Conservation (phyloP, 2,113 vertebrate species). For the Halcyon senegalensis region DNA sequence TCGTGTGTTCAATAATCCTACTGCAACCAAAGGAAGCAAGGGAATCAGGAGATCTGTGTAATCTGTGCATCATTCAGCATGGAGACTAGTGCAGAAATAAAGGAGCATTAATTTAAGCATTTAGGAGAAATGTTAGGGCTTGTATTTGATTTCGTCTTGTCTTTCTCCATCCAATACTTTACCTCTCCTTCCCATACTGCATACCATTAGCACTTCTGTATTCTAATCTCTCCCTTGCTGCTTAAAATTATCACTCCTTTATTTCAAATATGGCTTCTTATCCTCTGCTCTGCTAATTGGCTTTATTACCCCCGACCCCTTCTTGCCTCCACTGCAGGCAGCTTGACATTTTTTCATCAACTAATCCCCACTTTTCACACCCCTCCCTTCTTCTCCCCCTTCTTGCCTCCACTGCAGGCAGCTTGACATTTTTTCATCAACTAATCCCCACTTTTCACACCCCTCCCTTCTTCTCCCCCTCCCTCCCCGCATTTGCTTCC, state of each 20-base stretch:
- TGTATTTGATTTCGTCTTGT: constrained; percentile 48
- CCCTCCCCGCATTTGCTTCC: background rate
- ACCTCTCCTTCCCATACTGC: constrained; percentile 63
- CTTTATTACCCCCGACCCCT: constrained; percentile 71
- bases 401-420: constrained; percentile 64
- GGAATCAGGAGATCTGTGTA: background rate
- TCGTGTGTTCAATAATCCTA: background rate
- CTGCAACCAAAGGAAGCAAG: background rate
- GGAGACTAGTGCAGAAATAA: constrained; percentile 17
- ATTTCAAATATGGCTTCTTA: constrained; percentile 76
- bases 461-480: background rate
- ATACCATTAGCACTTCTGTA: constrained; percentile 72
- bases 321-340: constrained; percentile 64
- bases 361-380: constrained; percentile 54
- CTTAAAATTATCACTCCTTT: constrained; percentile 78
- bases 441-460: constrained; percentile 54
- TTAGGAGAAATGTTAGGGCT: constrained; percentile 39
- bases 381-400: background rate
- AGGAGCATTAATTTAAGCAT: constrained; percentile 50
- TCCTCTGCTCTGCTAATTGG: constrained; percentile 71
- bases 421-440: constrained; percentile 66
- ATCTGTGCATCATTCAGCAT: constrained; percentile 26
- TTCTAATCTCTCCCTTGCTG: constrained; percentile 74
- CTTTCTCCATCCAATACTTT: constrained; percentile 35
- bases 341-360: constrained; percentile 66